phyloP scores from a whole-genome alignment of 2,113 vertebrate species.

The Peucedramus taeniatus region DNA sequence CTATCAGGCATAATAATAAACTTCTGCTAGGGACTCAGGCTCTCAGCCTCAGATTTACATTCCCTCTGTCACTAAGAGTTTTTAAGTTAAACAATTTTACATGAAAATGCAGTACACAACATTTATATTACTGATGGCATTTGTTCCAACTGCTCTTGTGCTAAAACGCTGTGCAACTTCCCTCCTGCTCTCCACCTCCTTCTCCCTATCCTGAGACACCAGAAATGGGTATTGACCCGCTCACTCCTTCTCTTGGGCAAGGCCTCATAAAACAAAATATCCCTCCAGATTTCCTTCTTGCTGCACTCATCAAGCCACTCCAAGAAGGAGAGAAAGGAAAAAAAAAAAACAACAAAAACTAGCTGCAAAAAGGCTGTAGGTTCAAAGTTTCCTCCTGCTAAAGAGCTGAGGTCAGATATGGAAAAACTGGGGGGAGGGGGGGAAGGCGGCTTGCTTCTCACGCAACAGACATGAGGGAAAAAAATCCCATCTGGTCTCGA shows the following conservation, averaged over 20 bases:
- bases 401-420: not conserved
- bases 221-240: fast-evolving
- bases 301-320: not conserved
- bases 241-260: not conserved
- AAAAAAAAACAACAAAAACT: not conserved
- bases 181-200: not conserved
- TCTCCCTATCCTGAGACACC: not conserved
- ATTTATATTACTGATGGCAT: slow-evolving; percentile 51
- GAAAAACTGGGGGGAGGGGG: not conserved
- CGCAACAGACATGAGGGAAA: not conserved
- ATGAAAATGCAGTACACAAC: slow-evolving; percentile 66
- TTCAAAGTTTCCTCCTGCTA: not conserved
- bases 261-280: fast-evolving
- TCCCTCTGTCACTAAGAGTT: slow-evolving; percentile 56
- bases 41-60: slow-evolving; percentile 67
- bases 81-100: slow-evolving; percentile 71
- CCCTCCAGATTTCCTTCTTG: not conserved
- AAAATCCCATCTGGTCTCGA: not conserved
- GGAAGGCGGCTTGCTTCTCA: not conserved
- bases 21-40: slow-evolving; percentile 64
- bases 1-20: slow-evolving; percentile 71
- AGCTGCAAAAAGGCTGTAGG: not conserved
- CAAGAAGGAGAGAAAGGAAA: not conserved
- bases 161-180: not conserved
- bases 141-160: not conserved